Conservation (phyloP, 92 coral and sea anemone genomes). For the Zoanthus gigantus region DNA sequence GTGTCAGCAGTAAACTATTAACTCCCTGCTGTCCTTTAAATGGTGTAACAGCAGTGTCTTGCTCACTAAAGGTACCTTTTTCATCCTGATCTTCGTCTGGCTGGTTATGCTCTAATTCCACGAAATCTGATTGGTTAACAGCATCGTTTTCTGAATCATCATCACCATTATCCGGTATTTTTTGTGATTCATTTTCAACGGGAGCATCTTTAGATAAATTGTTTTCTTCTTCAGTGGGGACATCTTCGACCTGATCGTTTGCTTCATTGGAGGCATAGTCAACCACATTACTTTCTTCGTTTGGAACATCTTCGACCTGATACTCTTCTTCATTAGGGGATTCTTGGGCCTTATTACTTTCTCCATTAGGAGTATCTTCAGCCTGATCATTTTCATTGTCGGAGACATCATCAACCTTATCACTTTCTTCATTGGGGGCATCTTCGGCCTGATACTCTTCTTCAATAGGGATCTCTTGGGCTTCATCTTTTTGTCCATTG, state of each 20-base stretch:
- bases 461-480: not conserved
- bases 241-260: not conserved
- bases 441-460: not conserved
- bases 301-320: not conserved
- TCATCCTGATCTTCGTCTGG: not conserved
- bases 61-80: not conserved
- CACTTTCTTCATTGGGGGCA: constrained; percentile 2
- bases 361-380: not conserved
- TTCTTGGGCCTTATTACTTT: not conserved
- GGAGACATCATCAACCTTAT: not conserved
- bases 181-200: not conserved
- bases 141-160: not conserved
- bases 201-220: not conserved
- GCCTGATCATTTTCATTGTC: not conserved
- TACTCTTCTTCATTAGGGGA: not conserved
- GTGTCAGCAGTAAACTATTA: not conserved
- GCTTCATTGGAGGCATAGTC: not conserved
- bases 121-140: not conserved
- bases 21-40: not conserved
- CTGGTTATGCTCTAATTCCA: not conserved
- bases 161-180: not conserved
- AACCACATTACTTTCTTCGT: not conserved
- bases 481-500: not conserved
- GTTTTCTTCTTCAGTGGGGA: not conserved
- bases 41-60: constrained; percentile 10